These are phyloP conservation scores for Slavum lentiscoides DNA, from an alignment of 2,888 invertebrate genomes.

Conservation along the genomic window DNA sequence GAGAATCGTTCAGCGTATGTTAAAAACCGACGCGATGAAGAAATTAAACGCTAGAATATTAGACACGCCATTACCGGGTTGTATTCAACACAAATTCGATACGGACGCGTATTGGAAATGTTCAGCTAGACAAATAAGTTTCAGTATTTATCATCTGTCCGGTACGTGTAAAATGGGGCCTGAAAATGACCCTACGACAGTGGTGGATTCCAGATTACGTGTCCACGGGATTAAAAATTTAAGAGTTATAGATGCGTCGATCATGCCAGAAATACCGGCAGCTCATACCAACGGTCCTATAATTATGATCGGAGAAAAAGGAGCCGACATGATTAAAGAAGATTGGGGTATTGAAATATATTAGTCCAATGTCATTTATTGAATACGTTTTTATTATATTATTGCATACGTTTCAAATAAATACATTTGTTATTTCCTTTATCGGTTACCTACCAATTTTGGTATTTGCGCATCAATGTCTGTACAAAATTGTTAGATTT, in stretches of 20 bases:
- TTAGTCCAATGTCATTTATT: no score
- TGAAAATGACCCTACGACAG: constrained; percentile 62
- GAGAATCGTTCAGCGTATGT: constrained; percentile 65
- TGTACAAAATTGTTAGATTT: no score
- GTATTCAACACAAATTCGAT: constrained; percentile 63
- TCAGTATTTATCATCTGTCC: constrained; percentile 70
- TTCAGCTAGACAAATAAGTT: constrained; percentile 64
- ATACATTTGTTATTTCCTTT: no score
- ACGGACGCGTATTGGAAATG: constrained; percentile 73
- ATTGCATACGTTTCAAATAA: no score
- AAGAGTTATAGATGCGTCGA: constrained; percentile 71
- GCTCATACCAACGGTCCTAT: constrained; percentile 71
- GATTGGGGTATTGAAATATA: constrained; percentile 55
- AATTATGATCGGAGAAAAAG: constrained; percentile 76
- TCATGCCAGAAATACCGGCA: constrained; percentile 70
- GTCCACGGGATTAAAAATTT: constrained; percentile 68
- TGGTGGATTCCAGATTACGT: constrained; percentile 65
- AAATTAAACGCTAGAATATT: constrained; percentile 65
- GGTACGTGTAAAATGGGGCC: constrained; percentile 67
- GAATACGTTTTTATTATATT: no score
- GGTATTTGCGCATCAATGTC: no score
- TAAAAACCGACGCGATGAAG: constrained; percentile 67
- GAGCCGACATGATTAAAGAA: constrained; percentile 58
- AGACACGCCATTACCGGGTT: constrained; percentile 64
- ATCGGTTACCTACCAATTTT: no score